phyloP scores from a whole-genome alignment of 2,113 vertebrate genomes.

The Sialia sialis region DNA sequence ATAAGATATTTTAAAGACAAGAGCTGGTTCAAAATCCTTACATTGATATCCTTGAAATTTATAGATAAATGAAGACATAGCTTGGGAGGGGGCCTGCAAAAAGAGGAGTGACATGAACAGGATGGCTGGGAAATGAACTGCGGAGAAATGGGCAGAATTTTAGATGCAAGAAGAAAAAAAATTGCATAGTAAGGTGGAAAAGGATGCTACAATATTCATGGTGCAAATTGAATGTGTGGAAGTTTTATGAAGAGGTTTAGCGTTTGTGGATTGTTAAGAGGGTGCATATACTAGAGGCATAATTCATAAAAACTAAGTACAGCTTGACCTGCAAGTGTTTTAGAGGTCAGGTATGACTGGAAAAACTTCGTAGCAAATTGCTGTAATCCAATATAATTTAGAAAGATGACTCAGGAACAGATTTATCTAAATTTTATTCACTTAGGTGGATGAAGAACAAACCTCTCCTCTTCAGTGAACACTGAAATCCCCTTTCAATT shows the following conservation, averaged over 20 bases:
- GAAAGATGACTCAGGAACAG: not conserved
- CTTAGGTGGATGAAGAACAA: not conserved
- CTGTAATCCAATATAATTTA: not conserved
- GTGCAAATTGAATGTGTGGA: not conserved
- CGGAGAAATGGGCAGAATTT: not conserved
- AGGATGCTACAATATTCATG: not conserved
- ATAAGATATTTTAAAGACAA: not conserved
- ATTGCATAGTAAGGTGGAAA: not conserved
- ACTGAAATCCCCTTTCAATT: not conserved
- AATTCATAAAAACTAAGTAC: slow-evolving; percentile 21
- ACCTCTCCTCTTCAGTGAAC: not conserved
- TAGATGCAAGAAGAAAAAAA: not conserved
- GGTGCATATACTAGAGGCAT: not conserved
- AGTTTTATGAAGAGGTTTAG: not conserved
- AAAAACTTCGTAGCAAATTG: not conserved
- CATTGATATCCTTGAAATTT: not conserved
- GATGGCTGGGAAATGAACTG: not conserved
- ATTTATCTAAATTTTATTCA: not conserved
- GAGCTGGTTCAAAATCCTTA: not conserved
- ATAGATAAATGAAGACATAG: not conserved
- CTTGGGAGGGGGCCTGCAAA: not conserved
- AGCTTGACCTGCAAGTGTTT: not conserved
- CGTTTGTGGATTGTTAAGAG: not conserved
- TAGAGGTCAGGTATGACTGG: not conserved
- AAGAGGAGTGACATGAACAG: not conserved